Evolutionary conservation across 1,140 invertebrate genomes (phyloP).

Genomic region (Cardiocondyla obscurior): DNA sequence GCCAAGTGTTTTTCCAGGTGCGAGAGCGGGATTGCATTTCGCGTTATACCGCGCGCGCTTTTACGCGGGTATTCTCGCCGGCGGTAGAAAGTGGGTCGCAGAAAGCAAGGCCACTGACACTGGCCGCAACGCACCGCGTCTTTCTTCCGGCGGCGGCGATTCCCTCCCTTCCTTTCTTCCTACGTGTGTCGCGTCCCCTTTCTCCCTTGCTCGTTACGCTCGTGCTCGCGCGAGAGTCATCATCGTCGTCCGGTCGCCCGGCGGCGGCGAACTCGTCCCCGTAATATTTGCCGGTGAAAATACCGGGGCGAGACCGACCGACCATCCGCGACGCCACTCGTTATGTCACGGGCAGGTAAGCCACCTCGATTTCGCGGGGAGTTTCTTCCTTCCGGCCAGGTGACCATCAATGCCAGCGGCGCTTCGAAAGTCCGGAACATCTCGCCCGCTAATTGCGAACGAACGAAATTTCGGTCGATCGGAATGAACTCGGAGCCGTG

Average conservation of each 20-base stretch:
- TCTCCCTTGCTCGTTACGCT: conserved; percentile 49
- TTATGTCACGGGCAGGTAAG: conserved; percentile 71
- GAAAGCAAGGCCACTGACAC: conserved; percentile 85
- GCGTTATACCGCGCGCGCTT: conserved; percentile 7
- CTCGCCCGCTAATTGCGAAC: not conserved
- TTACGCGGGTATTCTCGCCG: conserved; percentile 42
- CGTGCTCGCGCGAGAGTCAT: conserved; percentile 58
- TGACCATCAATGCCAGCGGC: conserved; percentile 14
- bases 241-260: conserved; percentile 62
- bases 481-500: not conserved
- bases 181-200: conserved; percentile 47
- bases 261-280: conserved; percentile 55
- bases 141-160: conserved; percentile 69
- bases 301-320: conserved; percentile 28
- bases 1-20: not conserved
- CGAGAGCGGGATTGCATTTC: conserved; percentile 18
- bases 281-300: conserved; percentile 66
- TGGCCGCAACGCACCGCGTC: conserved; percentile 68
- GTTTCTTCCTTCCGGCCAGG: not conserved
- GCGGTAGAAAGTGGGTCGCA: conserved; percentile 83
- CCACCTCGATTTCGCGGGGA: conserved; percentile 41
- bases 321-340: conserved; percentile 46
- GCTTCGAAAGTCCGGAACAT: conserved; percentile 9
- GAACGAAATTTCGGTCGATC: conserved; percentile 8
- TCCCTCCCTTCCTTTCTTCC: conserved; percentile 60